Evolutionary conservation across 2,888 invertebrate species (phyloP).

Genomic region (Hylaea fasciaria): DNA sequence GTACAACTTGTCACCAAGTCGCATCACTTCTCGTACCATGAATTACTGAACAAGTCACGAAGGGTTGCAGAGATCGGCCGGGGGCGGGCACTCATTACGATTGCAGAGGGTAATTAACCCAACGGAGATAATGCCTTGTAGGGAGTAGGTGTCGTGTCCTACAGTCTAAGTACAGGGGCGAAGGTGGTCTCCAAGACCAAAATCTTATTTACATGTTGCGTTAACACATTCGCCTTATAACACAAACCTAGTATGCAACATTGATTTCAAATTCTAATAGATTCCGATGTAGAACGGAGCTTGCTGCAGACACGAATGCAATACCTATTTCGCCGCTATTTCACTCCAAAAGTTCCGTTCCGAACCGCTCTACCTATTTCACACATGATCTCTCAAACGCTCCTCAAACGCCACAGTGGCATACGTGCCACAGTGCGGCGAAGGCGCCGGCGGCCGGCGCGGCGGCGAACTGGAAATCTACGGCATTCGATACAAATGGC

Average conservation of each 20-base stretch:
- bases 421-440: neutral
- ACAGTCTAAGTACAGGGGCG: neutral
- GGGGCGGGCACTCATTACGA: conserved; percentile 3
- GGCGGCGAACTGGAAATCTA: no score
- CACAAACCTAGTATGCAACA: no score
- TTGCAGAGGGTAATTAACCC: conserved; percentile 6
- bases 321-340: no score
- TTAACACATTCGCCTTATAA: neutral
- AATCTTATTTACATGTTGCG: no score
- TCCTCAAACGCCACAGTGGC: neutral
- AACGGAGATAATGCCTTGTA: conserved; percentile 2
- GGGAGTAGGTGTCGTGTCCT: neutral
- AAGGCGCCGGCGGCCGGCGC: no score
- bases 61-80: conserved; percentile 1
- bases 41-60: conserved; percentile 8
- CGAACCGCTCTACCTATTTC: no score
- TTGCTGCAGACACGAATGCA: no score
- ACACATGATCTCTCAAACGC: neutral
- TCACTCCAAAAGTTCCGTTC: neutral
- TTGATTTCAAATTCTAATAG: no score
- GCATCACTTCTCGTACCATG: neutral
- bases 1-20: conserved; percentile 1
- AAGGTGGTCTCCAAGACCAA: no score
- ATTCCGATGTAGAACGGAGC: no score
- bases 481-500: no score